These are phyloP conservation scores for Drosophila athabasca DNA, from an alignment of 1,140 invertebrate genomes.

Conservation along the genomic window DNA sequence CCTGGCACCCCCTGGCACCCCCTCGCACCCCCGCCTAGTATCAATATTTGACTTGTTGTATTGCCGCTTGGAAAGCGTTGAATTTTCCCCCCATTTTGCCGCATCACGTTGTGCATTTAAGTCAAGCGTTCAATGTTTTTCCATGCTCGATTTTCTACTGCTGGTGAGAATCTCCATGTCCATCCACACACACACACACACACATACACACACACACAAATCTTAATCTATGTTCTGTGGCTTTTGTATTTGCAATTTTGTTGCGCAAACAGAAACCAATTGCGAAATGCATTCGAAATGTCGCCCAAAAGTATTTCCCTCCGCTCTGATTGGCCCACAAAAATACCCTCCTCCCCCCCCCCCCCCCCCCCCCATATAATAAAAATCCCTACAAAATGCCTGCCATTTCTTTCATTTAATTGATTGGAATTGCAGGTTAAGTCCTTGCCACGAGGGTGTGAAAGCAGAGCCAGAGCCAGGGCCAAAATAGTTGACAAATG, in stretches of 20 bases:
- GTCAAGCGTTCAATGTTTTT: constrained; percentile 72
- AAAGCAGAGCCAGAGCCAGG: constrained; percentile 1
- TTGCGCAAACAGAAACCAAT: constrained; percentile 68
- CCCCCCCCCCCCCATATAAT: constrained; percentile 10
- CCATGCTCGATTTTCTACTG: constrained; percentile 63
- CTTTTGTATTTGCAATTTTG: constrained; percentile 55
- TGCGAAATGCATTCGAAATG: constrained; percentile 69
- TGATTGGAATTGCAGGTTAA: constrained; percentile 50
- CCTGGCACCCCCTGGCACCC: not conserved
- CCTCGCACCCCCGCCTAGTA: constrained; percentile 22
- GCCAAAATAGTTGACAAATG: constrained; percentile 26
- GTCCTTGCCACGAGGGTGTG: not conserved
- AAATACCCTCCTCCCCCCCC: not conserved
- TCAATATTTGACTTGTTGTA: constrained; percentile 79
- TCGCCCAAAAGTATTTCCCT: constrained; percentile 39
- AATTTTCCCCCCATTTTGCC: constrained; percentile 44
- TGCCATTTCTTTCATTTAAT: constrained; percentile 50
- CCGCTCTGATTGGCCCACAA: constrained; percentile 25
- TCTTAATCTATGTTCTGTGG: constrained; percentile 46
- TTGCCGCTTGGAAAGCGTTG: constrained; percentile 50
- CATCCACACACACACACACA: not conserved
- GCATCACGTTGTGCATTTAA: constrained; percentile 47
- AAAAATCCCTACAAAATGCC: constrained; percentile 32
- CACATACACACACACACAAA: not conserved
- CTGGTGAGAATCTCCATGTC: constrained; percentile 6